Evolutionary conservation across 2,888 invertebrate species (phyloP).

Genomic region (Neelides folsomi): DNA sequence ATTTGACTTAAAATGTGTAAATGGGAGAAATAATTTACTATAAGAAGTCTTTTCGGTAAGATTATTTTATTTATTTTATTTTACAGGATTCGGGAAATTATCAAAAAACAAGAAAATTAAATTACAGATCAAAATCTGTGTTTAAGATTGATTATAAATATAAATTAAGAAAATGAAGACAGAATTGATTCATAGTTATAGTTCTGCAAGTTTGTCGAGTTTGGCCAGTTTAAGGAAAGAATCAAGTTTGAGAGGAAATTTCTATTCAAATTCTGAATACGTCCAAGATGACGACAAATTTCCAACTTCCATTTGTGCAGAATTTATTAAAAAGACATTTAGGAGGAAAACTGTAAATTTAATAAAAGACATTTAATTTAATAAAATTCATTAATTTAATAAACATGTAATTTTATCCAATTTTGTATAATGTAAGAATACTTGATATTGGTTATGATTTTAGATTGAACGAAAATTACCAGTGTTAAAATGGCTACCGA

Average conservation of each 20-base stretch:
- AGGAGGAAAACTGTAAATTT: conserved; percentile 27
- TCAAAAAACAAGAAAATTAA: too few relatives aligned
- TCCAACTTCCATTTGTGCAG: not conserved
- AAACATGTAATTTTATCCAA: too few relatives aligned
- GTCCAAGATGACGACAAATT: not conserved
- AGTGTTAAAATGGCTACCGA: conserved; percentile 26
- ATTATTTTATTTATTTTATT: too few relatives aligned
- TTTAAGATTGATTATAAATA: not conserved
- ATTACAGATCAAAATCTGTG: too few relatives aligned
- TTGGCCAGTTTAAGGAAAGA: conserved; percentile 4
- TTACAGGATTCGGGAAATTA: too few relatives aligned
- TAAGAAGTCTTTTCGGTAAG: too few relatives aligned
- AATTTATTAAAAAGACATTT: conserved; percentile 9
- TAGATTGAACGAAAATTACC: conserved; percentile 29
- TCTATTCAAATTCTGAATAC: not conserved
- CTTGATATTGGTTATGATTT: too few relatives aligned
- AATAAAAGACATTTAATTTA: too few relatives aligned
- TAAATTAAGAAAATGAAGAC: conserved; percentile 22
- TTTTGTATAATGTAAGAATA: too few relatives aligned
- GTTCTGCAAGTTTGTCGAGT: conserved; percentile 28
- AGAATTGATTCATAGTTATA: conserved; percentile 28
- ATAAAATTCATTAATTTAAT: not conserved
- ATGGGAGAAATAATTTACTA: too few relatives aligned
- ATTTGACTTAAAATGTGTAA: too few relatives aligned
- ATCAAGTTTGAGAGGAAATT: not conserved